Conservation (phyloP, 1,140 invertebrate species). For the Tetramorium alpestre region DNA sequence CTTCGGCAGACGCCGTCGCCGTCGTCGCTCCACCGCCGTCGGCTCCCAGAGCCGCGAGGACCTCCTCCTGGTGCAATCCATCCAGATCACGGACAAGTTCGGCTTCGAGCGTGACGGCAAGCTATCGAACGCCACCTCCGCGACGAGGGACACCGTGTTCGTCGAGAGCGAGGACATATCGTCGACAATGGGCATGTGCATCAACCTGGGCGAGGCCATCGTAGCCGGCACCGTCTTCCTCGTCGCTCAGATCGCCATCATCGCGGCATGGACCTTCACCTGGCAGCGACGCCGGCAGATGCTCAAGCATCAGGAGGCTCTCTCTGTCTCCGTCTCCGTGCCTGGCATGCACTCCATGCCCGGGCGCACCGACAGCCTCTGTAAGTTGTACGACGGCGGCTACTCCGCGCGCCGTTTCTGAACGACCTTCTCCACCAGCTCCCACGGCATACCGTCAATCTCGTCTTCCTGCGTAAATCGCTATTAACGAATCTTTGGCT, state of each 20-base stretch:
- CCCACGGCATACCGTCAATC: constrained; percentile 41
- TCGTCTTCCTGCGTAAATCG: constrained; percentile 52
- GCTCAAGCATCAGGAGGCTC: constrained; percentile 86
- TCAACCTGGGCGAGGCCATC: constrained; percentile 92
- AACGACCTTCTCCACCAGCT: constrained; percentile 69
- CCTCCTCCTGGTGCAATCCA: constrained; percentile 94
- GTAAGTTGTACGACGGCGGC: constrained; percentile 94
- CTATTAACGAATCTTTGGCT: constrained; percentile 15
- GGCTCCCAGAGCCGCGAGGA: constrained; percentile 89
- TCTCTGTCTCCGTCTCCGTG: constrained; percentile 86
- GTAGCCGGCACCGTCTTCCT: constrained; percentile 94
- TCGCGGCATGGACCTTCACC: constrained; percentile 93
- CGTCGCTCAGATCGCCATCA: constrained; percentile 92
- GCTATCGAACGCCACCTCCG: constrained; percentile 75
- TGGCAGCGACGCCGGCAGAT: constrained; percentile 91
- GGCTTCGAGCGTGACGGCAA: constrained; percentile 89
- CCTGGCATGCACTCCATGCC: constrained; percentile 86
- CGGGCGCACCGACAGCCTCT: constrained; percentile 91
- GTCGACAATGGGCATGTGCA: constrained; percentile 88
- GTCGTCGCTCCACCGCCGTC: constrained; percentile 83
- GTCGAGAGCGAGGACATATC: constrained; percentile 87
- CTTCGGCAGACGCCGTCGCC: constrained; percentile 91
- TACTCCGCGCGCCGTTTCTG: constrained; percentile 93
- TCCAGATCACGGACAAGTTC: constrained; percentile 97
- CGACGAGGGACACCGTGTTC: constrained; percentile 84